Evolutionary conservation across 2,113 vertebrate genomes (phyloP), one percentile per base, ranked within the genome.

Genomic region (Sylvicapra grimmia): DNA sequence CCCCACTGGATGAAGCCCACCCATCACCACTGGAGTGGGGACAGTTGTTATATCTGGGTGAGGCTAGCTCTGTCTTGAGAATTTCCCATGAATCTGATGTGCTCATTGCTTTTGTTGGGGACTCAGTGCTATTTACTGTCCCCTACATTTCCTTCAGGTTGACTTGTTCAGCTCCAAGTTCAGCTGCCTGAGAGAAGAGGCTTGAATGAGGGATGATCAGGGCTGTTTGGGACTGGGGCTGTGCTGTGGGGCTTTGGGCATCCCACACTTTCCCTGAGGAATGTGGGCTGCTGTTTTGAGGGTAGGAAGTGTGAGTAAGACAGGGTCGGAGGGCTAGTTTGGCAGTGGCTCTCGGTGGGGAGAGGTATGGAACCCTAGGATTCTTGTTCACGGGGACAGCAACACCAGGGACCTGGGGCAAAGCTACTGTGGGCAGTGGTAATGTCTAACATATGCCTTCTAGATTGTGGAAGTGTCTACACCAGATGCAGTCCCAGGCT

Each of bases 221-320:
- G 16, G 80, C 21, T 40, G 1, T 18, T 51, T 36, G 51, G 44
- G 8, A 29, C 23, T 75, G 47, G 2, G 75, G n/a, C 65, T 23
- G 16, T 53, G 44, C 56, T 5, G 6, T 3, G 33, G 40, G 49
- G 19, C 6, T 27, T 0, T 4, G 13, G 80, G 25, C 0, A n/a
- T n/a, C 8, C 8, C 27, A 80, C 1, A 49, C 10, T 40, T 92
- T 59, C 7, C 90, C 72, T 75, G 16, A 75, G 77, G 44, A 36
- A 40, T 59, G 5, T 0, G 36, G 54, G 65, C 40, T 92, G 33
- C 36, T 61, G 9, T 31, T 12, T 8, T 10, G 47, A 94, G 49
- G 7, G 7, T 9, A 54, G 61, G 31, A 58, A 65, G 14, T 7
- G 0, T n/a, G 49, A 33, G 3, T 31, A 36, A 58, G 44, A 12